Evolutionary conservation across 2,113 vertebrate species (phyloP).

Genomic region (Chloropsis cyanopogon): DNA sequence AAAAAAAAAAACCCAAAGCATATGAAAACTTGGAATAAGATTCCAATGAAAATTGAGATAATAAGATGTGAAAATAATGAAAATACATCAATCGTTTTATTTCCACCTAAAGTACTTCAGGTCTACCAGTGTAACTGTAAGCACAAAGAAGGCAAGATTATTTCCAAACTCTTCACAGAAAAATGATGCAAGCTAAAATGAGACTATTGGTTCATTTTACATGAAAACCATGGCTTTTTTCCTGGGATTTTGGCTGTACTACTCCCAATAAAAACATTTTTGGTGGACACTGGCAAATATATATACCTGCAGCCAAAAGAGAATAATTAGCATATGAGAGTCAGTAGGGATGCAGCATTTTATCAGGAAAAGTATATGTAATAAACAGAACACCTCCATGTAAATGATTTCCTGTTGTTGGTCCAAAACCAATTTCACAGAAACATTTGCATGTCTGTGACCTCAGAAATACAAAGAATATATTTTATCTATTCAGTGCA

Average conservation of each 20-base stretch:
- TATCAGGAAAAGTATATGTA: neutral
- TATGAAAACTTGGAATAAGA: neutral
- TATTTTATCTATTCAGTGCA: neutral
- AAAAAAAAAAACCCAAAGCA: neutral
- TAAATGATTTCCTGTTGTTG: neutral
- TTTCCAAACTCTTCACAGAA: neutral
- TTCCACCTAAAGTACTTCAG: neutral
- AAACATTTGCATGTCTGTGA: neutral
- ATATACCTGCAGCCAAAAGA: neutral
- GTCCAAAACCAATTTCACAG: neutral
- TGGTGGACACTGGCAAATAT: slow-evolving; percentile 20
- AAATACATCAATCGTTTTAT: neutral
- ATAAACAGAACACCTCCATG: neutral
- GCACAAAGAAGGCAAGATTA: neutral
- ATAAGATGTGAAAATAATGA: neutral
- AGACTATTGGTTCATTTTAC: neutral
- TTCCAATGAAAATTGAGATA: neutral
- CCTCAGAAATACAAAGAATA: neutral
- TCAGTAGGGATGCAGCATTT: neutral
- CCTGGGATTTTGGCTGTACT: neutral
- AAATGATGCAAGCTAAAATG: neutral
- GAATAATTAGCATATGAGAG: neutral
- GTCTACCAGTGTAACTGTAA: neutral
- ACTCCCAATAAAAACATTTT: neutral
- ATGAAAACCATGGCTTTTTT: neutral